A percentile compares a stretch with the other conserved stretches of the same genome.
Evolutionary conservation across 2,797 vertebrate genomes (phyloP).

Genomic region (Cossypha polioptera): DNA sequence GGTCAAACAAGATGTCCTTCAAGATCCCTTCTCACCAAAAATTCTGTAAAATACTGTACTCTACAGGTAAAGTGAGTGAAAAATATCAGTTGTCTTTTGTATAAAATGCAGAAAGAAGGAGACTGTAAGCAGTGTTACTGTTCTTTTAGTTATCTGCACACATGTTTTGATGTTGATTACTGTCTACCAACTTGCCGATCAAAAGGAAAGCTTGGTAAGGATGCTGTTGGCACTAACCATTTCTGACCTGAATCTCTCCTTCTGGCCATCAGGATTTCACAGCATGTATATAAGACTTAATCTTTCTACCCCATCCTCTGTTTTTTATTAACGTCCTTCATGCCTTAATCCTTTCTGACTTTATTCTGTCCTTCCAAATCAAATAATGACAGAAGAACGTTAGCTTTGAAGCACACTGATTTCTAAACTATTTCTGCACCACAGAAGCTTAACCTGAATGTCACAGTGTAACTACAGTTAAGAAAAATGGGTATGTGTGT

Average conservation of each 20-base stretch:
- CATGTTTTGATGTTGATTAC: neutral
- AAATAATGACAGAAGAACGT: conserved; percentile 56
- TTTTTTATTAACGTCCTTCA: conserved; percentile 21
- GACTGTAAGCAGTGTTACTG: neutral
- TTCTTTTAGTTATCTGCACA: neutral
- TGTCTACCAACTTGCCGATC: neutral
- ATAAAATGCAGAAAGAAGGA: neutral
- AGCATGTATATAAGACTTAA: neutral
- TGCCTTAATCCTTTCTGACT: conserved; percentile 66
- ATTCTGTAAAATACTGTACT: neutral
- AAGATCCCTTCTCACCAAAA: neutral
- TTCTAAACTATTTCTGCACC: conserved; percentile 37
- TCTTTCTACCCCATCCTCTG: neutral
- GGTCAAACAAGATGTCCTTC: neutral
- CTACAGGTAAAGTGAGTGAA: neutral
- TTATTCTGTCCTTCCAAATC: conserved; percentile 42
- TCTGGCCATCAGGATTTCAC: neutral
- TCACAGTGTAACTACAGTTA: neutral
- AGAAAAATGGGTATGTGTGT: neutral
- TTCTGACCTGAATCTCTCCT: neutral
- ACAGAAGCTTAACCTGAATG: conserved; percentile 51
- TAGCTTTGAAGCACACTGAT: conserved; percentile 45
- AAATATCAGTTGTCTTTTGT: neutral
- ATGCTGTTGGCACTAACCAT: neutral
- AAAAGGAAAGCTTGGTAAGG: neutral